Evolutionary conservation across 2,797 vertebrate species (phyloP).

Genomic region (Syngnathus acus): DNA sequence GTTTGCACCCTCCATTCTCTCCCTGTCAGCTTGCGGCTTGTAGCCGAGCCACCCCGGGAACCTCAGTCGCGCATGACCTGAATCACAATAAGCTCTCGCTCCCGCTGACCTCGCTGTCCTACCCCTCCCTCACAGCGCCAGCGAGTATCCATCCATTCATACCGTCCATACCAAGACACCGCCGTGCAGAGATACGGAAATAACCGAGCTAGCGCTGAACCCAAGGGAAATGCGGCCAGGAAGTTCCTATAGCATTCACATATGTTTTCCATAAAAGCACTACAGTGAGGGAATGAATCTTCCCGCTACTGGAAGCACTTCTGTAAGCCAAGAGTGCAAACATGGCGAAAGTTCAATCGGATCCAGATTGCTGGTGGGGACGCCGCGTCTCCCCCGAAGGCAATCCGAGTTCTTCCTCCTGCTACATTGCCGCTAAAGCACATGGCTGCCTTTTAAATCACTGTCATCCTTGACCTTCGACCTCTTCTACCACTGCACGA

Average conservation of each 20-base stretch:
- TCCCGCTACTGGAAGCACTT: slow-evolving; percentile 29
- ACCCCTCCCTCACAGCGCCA: slow-evolving; percentile 19
- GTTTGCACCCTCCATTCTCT: slow-evolving; percentile 24
- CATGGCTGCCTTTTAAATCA: slow-evolving; percentile 16
- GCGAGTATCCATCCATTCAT: slow-evolving; percentile 11
- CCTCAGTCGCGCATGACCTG: slow-evolving; percentile 53
- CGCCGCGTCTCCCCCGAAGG: neutral
- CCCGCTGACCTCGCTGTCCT: slow-evolving; percentile 51
- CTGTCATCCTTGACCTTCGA: slow-evolving; percentile 38
- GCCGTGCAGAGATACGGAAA: slow-evolving; percentile 1
- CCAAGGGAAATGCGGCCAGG: slow-evolving; percentile 5
- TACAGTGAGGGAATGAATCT: slow-evolving; percentile 27
- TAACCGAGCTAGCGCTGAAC: neutral
- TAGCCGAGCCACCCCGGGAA: slow-evolving; percentile 63
- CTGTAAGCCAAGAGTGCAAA: slow-evolving; percentile 20
- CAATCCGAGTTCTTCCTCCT: slow-evolving; percentile 12
- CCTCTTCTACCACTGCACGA: slow-evolving; percentile 23
- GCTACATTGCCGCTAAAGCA: slow-evolving; percentile 13
- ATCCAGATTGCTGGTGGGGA: slow-evolving; percentile 3
- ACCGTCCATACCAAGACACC: neutral
- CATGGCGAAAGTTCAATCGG: slow-evolving; percentile 10
- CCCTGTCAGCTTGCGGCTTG: slow-evolving; percentile 44
- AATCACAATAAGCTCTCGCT: slow-evolving; percentile 62
- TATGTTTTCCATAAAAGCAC: slow-evolving; percentile 35
- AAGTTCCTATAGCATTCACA: slow-evolving; percentile 13